These are phyloP conservation scores for honey bee (Apis mellifera) DNA, from an alignment of 1,140 invertebrate species.

Conservation along the genomic window DNA sequence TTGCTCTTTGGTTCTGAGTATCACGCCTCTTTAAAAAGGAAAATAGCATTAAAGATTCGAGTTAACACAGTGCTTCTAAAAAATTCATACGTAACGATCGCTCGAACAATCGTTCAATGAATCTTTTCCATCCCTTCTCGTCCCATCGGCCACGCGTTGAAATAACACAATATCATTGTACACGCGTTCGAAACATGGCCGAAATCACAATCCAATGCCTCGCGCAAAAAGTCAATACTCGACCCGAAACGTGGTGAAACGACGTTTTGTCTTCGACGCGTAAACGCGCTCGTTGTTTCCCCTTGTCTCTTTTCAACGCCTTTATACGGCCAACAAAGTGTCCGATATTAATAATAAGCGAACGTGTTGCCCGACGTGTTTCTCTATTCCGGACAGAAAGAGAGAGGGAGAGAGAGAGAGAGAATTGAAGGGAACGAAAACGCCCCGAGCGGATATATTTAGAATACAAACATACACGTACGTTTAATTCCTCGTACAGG, in stretches of 20 bases:
- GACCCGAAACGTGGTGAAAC: not conserved
- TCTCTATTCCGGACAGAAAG: not conserved
- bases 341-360: not conserved
- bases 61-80: slow-evolving; percentile 6
- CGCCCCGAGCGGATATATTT: not conserved
- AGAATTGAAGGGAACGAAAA: slow-evolving; percentile 20
- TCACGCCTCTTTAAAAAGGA: not conserved
- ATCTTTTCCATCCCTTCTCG: not conserved
- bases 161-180: slow-evolving; percentile 12
- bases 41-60: slow-evolving; percentile 13
- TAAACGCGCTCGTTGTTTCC: not conserved
- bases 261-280: not conserved
- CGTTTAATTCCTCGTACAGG: slow-evolving; percentile 29
- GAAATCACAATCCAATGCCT: not conserved
- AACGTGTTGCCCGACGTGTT: not conserved
- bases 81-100: slow-evolving; percentile 2
- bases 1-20: too few relatives aligned
- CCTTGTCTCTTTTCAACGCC: not conserved
- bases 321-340: not conserved
- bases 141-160: not conserved
- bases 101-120: not conserved
- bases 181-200: not conserved
- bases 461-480: slow-evolving; percentile 23
- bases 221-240: slow-evolving; percentile 2
- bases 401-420: too few relatives aligned